Conservation (phyloP, 2,113 vertebrate species). For the Ahaetulla prasina region DNA sequence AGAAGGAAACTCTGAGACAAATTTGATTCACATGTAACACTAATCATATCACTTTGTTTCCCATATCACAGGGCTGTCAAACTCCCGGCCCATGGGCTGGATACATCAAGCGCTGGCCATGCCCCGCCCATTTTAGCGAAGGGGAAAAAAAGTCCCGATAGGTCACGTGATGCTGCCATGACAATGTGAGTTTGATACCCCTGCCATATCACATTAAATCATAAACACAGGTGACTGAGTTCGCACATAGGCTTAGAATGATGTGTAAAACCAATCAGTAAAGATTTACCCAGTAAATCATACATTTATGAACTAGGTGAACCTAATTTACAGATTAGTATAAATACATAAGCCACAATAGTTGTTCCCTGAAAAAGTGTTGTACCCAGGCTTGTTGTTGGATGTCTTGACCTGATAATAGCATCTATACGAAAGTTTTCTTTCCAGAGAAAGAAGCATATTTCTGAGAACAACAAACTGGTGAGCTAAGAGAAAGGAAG, state of each 20-base stretch:
- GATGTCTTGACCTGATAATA: not conserved
- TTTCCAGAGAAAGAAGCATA: not conserved
- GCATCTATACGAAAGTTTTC: not conserved
- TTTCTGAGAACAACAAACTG: slow-evolving; percentile 15
- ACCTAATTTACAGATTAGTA: not conserved
- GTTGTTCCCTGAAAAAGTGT: not conserved
- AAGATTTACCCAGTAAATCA: not conserved
- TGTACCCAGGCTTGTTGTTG: not conserved
- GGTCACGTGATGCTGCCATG: fast-evolving
- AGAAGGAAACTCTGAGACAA: not conserved
- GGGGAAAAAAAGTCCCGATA: too few relatives aligned
- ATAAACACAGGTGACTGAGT: not conserved
- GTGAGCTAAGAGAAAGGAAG: not conserved
- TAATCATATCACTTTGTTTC: not conserved
- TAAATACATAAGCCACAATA: not conserved
- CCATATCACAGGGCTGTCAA: not conserved
- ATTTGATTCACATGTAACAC: not conserved
- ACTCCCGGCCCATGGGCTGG: too few relatives aligned
- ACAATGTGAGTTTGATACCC: too few relatives aligned
- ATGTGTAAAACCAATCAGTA: not conserved
- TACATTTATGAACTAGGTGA: not conserved
- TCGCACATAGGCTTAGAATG: not conserved
- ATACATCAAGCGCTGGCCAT: too few relatives aligned
- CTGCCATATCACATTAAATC: not conserved
- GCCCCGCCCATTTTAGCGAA: too few relatives aligned